Percentiles rank a stretch among this genome's conserved stretches.
Evolutionary conservation across 2,888 invertebrate species (phyloP).

Genomic region (Drosophila longiperda): DNA sequence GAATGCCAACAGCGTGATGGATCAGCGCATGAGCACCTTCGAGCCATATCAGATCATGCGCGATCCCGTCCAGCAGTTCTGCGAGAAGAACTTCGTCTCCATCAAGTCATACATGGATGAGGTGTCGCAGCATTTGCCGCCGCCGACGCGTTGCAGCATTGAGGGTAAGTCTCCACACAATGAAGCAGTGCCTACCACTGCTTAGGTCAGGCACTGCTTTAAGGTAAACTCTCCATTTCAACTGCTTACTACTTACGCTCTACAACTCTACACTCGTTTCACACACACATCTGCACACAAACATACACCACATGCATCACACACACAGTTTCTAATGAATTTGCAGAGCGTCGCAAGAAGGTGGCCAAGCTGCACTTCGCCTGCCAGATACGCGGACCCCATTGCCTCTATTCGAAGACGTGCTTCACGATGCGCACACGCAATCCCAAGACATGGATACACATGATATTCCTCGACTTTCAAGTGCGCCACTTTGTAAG

Average conservation of each 20-base stretch:
- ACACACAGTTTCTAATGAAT: slow-evolving; percentile 82
- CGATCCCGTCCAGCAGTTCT: slow-evolving; percentile 97
- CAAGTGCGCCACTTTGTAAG: slow-evolving; percentile 87
- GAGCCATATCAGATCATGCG: slow-evolving; percentile 95
- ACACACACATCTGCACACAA: slow-evolving; percentile 21
- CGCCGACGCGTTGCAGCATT: slow-evolving; percentile 96
- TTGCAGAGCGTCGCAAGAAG: slow-evolving; percentile 91
- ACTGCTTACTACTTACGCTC: slow-evolving; percentile 33
- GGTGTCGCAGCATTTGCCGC: slow-evolving; percentile 92
- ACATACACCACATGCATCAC: slow-evolving; percentile 59
- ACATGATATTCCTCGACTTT: slow-evolving; percentile 97
- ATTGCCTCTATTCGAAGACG: slow-evolving; percentile 94
- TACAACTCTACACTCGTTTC: slow-evolving; percentile 6
- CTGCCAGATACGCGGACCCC: slow-evolving; percentile 92
- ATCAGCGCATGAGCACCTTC: slow-evolving; percentile 90
- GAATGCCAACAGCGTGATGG: slow-evolving; percentile 86
- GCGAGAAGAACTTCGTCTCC: slow-evolving; percentile 96
- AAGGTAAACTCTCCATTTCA: neutral
- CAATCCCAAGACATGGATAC: slow-evolving; percentile 95
- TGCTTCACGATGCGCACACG: slow-evolving; percentile 92
- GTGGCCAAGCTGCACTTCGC: slow-evolving; percentile 95
- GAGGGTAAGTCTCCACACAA: slow-evolving; percentile 88
- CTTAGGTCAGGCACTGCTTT: neutral
- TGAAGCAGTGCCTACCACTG: neutral
- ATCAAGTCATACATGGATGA: slow-evolving; percentile 96